Conservation (phyloP, 1,140 invertebrate species). For the Trialeurodes vaporariorum region DNA sequence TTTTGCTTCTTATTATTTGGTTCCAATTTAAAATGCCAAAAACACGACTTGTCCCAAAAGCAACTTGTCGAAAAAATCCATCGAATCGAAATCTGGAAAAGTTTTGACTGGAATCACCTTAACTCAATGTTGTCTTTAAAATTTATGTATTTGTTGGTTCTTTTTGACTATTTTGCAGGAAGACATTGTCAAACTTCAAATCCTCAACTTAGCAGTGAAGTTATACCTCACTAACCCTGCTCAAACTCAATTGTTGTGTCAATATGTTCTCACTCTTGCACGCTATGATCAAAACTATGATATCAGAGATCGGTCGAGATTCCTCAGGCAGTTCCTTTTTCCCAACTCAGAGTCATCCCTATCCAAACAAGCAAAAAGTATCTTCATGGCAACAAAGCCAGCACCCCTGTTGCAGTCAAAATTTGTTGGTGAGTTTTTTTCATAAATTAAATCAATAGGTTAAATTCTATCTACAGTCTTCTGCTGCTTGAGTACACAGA, state of each 20-base stretch:
- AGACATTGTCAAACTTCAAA: constrained; percentile 92
- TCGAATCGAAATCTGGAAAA: too few species aligned
- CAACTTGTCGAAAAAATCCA: too few species aligned
- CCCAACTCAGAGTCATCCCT: constrained; percentile 43
- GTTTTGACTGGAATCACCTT: too few species aligned
- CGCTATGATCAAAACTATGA: constrained; percentile 98
- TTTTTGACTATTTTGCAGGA: constrained; percentile 57
- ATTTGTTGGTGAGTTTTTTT: constrained; percentile 49
- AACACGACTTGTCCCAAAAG: too few species aligned
- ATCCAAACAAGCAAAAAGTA: constrained; percentile 57
- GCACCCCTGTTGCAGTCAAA: constrained; percentile 67
- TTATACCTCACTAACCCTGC: constrained; percentile 78
- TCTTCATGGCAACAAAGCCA: constrained; percentile 87
- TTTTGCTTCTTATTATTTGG: too few species aligned
- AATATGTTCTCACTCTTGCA: constrained; percentile 92
- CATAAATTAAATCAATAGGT: too few species aligned
- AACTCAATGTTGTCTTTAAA: too few species aligned
- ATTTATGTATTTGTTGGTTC: too few species aligned
- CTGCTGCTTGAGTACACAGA: too few species aligned
- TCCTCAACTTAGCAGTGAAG: constrained; percentile 90
- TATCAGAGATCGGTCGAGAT: constrained; percentile 84
- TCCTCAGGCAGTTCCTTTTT: constrained; percentile 71
- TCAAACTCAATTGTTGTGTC: constrained; percentile 76
- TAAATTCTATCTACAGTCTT: too few species aligned
- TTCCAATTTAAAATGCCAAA: too few species aligned